Percentiles rank a stretch among this genome's conserved stretches.
Evolutionary conservation across 2,888 invertebrate genomes (phyloP).

Genomic region (Elysia crispata): DNA sequence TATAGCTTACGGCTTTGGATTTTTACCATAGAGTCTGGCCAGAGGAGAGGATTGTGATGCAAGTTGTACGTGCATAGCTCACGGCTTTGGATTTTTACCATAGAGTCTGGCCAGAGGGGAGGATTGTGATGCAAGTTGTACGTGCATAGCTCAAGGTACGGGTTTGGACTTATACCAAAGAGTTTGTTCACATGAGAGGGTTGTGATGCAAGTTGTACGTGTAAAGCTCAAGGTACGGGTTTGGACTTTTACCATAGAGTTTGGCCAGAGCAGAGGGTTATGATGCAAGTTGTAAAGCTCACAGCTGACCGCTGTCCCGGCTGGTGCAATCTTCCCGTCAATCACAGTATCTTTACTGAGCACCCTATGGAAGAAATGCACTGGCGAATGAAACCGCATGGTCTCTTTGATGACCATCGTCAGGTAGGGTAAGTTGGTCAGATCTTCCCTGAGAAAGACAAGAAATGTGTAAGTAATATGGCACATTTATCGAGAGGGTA

Average conservation of each 20-base stretch:
- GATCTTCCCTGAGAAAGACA: conserved; percentile 64
- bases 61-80: too few relatives aligned
- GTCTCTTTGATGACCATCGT: conserved; percentile 72
- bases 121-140: too few relatives aligned
- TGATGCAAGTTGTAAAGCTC: conserved; percentile 67
- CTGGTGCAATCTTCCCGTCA: conserved; percentile 60
- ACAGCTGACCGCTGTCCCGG: conserved; percentile 59
- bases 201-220: not conserved
- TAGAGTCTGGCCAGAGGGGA: too few relatives aligned
- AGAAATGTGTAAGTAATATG: too few relatives aligned
- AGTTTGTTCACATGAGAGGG: too few relatives aligned
- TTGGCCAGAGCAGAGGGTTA: conserved; percentile 66
- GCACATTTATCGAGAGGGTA: too few relatives aligned
- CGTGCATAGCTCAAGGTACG: too few relatives aligned
- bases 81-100: too few relatives aligned
- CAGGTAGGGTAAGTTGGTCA: conserved; percentile 63
- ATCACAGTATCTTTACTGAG: conserved; percentile 61
- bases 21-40: too few relatives aligned
- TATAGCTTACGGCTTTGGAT: too few relatives aligned
- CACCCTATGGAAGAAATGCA: conserved; percentile 66
- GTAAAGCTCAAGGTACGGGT: not conserved
- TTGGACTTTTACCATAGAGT: conserved; percentile 48
- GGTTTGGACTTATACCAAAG: too few relatives aligned
- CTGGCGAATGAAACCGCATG: conserved; percentile 65
- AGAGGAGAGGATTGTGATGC: not conserved